Base-by-base conservation (phyloP, 2,113 vertebrate genomes). In the Hippocampus barbouri region DNA sequence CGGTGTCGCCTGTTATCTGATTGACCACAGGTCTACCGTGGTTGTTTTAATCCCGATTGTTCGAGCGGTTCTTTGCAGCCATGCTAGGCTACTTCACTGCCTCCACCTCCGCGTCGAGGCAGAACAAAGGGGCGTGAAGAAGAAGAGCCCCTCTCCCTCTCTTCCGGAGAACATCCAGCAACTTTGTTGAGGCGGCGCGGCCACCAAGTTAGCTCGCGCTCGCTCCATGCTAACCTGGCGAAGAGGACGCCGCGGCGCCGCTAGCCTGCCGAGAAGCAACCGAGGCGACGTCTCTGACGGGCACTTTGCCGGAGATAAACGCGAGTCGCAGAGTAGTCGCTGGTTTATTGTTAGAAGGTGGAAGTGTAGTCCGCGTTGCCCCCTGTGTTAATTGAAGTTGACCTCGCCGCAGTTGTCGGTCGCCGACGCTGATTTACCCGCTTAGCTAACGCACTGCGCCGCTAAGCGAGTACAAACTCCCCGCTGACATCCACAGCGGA, bases 81-180 rank as follows among this genome's bases (percentile, higher is more conserved):
- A 76, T 73, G 88, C 84, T 85, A 76, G 69, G 76, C 87, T 83
- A 69, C 82, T 64, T 69, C 75, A 53, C 69, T 71, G 71, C 57
- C 83, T 40, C 76, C 87, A 41, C 74, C 43, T 66, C 64, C 12
- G 64, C 64, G 83, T 77, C 75, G 21, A 75, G 66, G 23, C 82
- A 88, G 88, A 91, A 91, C 89, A 91, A 91, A 91, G 89, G 87
- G 20, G 64, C 64, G 82, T 72, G 84, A 64, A 74, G 60, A 40
- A 20, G 59, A 43, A n/a, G 73, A 85, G 72, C 81, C 77, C 71
- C 86, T 89, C 88, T 86, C 27, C 27, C 59, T 61, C 59, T 61
- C 27, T 61, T 30, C 3, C 78, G 72, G 45, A 80, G 88, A 89
- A 80, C 85, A 83, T 69, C 86, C 83, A 69, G 70, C 72, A 91